A percentile compares a stretch with the other conserved stretches of the same genome.
These are phyloP conservation scores for Matsumurasca onukii DNA, from an alignment of 1,140 invertebrate genomes.

Conservation along the genomic window DNA sequence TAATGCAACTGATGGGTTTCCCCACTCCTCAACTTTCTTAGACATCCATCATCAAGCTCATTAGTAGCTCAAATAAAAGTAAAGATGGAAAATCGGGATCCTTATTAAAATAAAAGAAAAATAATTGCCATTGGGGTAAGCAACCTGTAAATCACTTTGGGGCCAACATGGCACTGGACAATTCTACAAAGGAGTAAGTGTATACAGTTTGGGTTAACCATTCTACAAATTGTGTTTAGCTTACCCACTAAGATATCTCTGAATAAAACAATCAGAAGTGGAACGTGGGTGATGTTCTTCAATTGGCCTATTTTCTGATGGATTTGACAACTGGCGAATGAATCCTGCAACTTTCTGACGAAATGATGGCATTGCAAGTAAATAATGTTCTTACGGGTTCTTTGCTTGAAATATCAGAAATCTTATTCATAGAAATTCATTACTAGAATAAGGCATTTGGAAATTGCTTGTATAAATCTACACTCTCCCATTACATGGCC, in stretches of 20 bases:
- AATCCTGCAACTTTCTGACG: conserved; percentile 72
- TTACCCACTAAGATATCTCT: conserved; percentile 73
- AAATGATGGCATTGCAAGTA: conserved; percentile 64
- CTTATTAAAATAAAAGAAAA: neutral
- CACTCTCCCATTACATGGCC: no score
- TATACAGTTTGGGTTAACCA: neutral
- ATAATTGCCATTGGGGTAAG: neutral
- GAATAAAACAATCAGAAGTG: conserved; percentile 66
- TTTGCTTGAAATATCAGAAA: no score
- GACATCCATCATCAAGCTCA: no score
- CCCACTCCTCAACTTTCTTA: no score
- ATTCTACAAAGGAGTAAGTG: neutral
- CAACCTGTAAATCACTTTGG: no score
- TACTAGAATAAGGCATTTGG: no score
- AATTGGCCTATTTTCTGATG: conserved; percentile 53
- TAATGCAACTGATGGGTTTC: no score
- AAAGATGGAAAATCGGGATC: neutral
- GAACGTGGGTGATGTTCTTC: conserved; percentile 50
- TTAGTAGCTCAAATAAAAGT: neutral
- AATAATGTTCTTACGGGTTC: no score
- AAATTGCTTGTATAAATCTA: no score
- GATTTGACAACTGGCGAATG: conserved; percentile 66
- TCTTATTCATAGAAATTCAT: no score
- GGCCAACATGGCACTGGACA: neutral
- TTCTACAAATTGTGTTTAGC: conserved; percentile 36